Percentiles rank a stretch among this genome's conserved stretches.
Evolutionary conservation across 2,113 vertebrate genomes (phyloP).

Genomic region (Rutilus rutilus): DNA sequence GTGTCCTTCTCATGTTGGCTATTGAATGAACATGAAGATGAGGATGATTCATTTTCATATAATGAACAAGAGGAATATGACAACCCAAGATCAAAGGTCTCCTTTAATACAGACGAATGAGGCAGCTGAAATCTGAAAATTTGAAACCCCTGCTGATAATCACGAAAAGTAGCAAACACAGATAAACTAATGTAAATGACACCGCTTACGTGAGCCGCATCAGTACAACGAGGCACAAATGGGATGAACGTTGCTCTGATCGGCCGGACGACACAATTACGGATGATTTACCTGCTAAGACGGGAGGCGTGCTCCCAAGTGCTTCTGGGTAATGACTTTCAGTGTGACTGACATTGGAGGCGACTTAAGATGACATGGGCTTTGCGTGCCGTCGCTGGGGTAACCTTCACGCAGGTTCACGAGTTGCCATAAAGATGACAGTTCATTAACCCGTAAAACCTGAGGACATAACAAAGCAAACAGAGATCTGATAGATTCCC

Average conservation of each 20-base stretch:
- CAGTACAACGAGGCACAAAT: slow-evolving; percentile 12
- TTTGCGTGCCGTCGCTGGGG: slow-evolving; percentile 28
- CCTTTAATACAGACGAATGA: background rate
- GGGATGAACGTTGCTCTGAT: slow-evolving; percentile 25
- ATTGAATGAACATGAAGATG: background rate
- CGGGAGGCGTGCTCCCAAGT: slow-evolving; percentile 44
- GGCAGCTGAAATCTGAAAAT: background rate
- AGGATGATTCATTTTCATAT: background rate
- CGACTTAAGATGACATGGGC: slow-evolving; percentile 58
- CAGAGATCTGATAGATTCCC: slow-evolving; percentile 43
- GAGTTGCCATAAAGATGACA: slow-evolving; percentile 51
- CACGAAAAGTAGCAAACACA: background rate
- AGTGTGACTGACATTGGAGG: slow-evolving; percentile 55
- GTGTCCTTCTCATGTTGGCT: background rate
- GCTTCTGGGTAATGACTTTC: slow-evolving; percentile 63
- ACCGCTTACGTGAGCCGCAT: background rate
- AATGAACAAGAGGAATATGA: background rate
- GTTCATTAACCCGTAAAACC: slow-evolving; percentile 58
- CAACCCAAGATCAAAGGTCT: slow-evolving; percentile 4
- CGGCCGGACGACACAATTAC: slow-evolving; percentile 48
- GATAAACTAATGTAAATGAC: slow-evolving; percentile 15
- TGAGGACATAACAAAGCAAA: slow-evolving; percentile 52
- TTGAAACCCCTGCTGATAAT: background rate
- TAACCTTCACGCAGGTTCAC: slow-evolving; percentile 54
- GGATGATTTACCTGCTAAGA: slow-evolving; percentile 48